Base-by-base conservation (phyloP, 2,888 invertebrate genomes). In the Aspidiotus rigidus region DNA sequence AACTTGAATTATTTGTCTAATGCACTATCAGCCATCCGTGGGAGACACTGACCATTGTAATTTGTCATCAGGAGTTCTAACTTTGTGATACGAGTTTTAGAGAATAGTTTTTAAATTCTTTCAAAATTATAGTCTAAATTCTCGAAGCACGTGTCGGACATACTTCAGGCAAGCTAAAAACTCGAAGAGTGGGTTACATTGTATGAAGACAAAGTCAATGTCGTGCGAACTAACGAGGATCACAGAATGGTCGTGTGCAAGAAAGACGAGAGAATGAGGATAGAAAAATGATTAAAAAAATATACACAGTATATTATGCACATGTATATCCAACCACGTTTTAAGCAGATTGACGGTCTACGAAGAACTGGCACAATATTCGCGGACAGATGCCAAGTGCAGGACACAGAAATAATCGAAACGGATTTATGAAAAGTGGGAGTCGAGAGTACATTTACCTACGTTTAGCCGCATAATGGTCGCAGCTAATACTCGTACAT, bases 351-450 rank as follows among this genome's bases (percentile, higher is more conserved):
- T 63, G 63, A 39, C 54, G 17, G 63, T 28, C 54, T 17, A 53
- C 63, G 63, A 63, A 53, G 53, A 63, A 63, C 63, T 63, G 63
- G 63, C 63, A 63, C 63, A 53, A 54, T 49, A 63, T 13, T 53
- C 53, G 63, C 53, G 17, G 63, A 49, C n/a, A 54, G 16, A 63
- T 63, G 63, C 63, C 63, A 63, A 63, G 49, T 63, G 54, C 63
- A 63, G 63, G 63, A 44, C 17, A 16, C 15, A 8, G 62, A n/a
- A 49, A 49, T 49, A 13, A n/a, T n/a, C 11, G 49, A 11, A 49
- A n/a, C 49, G n/a, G n/a, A 49, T 49, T 49, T 49, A 49, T 49
- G 49, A 49, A 49, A 49, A 49, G 49, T 49, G 49, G 49, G 49
- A 49, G 49, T n/a, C 49, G 28, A 28, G 28, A 28, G 28, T 28